These are phyloP conservation scores for Paracyprichromis sp. DNA, from an alignment of 2,113 vertebrate species.

Conservation along the genomic window DNA sequence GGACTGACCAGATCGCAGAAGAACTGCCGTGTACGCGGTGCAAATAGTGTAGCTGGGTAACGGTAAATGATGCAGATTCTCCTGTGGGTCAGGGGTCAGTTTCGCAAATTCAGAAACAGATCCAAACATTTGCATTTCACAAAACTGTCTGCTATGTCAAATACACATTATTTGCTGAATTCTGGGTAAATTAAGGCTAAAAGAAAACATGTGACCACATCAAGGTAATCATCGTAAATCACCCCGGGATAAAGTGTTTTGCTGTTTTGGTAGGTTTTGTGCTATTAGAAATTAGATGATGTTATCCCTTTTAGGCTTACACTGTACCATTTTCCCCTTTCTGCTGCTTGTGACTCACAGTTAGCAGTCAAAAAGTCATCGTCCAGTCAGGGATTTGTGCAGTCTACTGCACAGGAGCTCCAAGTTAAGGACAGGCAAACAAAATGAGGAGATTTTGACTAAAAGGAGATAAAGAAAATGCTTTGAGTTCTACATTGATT, in stretches of 20 bases:
- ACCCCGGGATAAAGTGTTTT: neutral
- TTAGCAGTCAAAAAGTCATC: neutral
- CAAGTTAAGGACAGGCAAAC: neutral
- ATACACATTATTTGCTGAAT: neutral
- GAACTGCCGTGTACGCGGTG: accelerated
- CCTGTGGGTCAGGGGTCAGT: neutral
- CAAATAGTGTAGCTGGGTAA: neutral
- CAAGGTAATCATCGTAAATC: neutral
- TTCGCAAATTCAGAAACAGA: neutral
- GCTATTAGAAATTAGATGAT: neutral
- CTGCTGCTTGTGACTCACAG: neutral
- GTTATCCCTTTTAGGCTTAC: neutral
- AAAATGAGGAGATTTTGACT: neutral
- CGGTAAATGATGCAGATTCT: neutral
- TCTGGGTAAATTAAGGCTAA: neutral
- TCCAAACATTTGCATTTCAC: neutral
- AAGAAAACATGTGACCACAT: neutral
- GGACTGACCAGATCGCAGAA: neutral
- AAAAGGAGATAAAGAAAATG: neutral
- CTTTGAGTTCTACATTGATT: neutral
- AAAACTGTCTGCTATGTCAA: neutral
- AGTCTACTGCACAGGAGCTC: neutral
- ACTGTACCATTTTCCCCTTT: neutral
- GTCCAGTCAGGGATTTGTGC: neutral
- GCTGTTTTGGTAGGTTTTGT: neutral